Evolutionary conservation across 1,140 invertebrate species (phyloP).

Genomic region (Gryon sp.): DNA sequence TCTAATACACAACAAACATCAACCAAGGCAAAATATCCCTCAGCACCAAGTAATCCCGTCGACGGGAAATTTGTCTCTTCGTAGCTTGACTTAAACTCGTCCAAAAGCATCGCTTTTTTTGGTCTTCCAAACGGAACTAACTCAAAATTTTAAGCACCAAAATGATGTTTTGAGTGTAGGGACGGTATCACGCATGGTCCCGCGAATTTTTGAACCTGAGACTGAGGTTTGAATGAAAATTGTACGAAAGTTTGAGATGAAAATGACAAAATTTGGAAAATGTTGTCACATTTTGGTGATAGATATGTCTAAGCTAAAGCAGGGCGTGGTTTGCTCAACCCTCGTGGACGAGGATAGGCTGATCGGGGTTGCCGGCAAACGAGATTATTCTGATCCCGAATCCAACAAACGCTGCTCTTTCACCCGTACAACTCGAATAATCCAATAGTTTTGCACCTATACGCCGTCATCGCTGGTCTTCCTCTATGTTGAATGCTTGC

Average conservation of each 20-base stretch:
- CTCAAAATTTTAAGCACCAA: no score
- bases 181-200: no score
- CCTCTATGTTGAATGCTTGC: constrained; percentile 21
- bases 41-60: constrained; percentile 28
- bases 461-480: constrained; percentile 45
- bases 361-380: constrained; percentile 75
- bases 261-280: background rate
- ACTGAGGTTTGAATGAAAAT: background rate
- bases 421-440: constrained; percentile 74
- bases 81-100: no score
- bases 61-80: no score
- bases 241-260: background rate
- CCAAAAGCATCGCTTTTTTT: no score
- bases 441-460: constrained; percentile 73
- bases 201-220: no score
- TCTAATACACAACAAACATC: constrained; percentile 66
- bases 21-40: constrained; percentile 25
- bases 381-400: constrained; percentile 80
- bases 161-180: no score
- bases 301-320: constrained; percentile 6
- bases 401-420: constrained; percentile 79
- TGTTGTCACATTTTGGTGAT: background rate
- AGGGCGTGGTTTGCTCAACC: constrained; percentile 77
- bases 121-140: no score
- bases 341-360: constrained; percentile 74